Evolutionary conservation across 2,797 vertebrate species (phyloP).

Genomic region (Acipenser ruthenus): DNA sequence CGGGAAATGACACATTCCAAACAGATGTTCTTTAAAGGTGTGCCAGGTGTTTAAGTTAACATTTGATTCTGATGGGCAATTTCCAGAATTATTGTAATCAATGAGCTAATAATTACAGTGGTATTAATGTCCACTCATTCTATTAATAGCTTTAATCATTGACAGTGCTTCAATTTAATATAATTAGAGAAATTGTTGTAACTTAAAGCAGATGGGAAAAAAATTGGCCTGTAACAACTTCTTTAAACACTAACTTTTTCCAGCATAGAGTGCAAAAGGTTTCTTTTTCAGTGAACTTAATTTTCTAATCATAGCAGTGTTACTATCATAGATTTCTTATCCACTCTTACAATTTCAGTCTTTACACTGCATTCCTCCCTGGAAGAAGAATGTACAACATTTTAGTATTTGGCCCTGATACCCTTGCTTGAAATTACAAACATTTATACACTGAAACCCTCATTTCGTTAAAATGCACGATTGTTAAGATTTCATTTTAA

Average conservation of each 20-base stretch:
- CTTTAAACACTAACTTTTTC: neutral
- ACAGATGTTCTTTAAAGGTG: constrained; percentile 63
- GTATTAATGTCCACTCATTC: constrained; percentile 74
- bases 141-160: constrained; percentile 84
- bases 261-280: neutral
- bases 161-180: constrained; percentile 76
- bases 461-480: too few relatives aligned
- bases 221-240: constrained; percentile 46
- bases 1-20: constrained; percentile 36
- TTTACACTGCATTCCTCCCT: too few relatives aligned
- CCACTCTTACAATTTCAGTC: too few relatives aligned
- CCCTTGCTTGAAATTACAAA: too few relatives aligned
- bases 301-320: neutral
- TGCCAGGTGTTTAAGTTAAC: constrained; percentile 75
- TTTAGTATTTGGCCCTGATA: too few relatives aligned
- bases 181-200: constrained; percentile 86
- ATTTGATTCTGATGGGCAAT: constrained; percentile 78
- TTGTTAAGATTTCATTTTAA: too few relatives aligned
- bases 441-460: too few relatives aligned
- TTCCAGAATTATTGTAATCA: constrained; percentile 91
- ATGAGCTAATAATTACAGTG: constrained; percentile 80
- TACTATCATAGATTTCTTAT: neutral
- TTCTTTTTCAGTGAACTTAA: neutral
- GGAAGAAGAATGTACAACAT: too few relatives aligned
- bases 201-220: constrained; percentile 75